Evolutionary conservation across 2,888 invertebrate species (phyloP).

Genomic region (Saturnia japonica): DNA sequence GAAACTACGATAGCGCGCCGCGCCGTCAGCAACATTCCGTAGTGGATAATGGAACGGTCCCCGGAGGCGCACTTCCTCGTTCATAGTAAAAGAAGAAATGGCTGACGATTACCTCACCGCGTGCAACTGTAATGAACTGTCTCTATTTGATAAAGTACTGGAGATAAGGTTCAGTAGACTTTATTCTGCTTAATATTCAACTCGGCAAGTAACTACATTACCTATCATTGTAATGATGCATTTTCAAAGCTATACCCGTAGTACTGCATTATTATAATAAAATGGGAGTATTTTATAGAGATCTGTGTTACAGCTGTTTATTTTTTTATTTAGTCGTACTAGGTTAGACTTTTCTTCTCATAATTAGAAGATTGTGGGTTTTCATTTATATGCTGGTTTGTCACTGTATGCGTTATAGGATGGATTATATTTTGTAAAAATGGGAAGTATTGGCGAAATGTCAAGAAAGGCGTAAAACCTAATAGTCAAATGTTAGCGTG

Average conservation of each 20-base stretch:
- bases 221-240: background rate
- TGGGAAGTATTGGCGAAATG: too few relatives aligned
- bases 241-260: background rate
- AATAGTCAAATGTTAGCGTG: too few relatives aligned
- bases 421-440: too few relatives aligned
- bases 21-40: conserved; percentile 4
- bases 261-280: background rate
- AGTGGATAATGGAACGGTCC: conserved; percentile 12
- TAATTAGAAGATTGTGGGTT: background rate
- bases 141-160: conserved; percentile 7
- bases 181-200: background rate
- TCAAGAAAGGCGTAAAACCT: too few relatives aligned
- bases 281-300: background rate
- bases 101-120: conserved; percentile 7
- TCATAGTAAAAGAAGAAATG: conserved; percentile 5
- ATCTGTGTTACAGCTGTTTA: background rate
- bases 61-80: conserved; percentile 3
- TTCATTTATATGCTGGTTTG: too few relatives aligned
- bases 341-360: background rate
- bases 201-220: background rate
- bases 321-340: background rate
- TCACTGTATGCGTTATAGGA: too few relatives aligned
- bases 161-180: conserved; percentile 7
- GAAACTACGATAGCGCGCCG: background rate
- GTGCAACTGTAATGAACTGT: conserved; percentile 8